These are phyloP conservation scores for Pseudonaja textilis DNA, from an alignment of 2,113 vertebrate genomes.

Conservation along the genomic window DNA sequence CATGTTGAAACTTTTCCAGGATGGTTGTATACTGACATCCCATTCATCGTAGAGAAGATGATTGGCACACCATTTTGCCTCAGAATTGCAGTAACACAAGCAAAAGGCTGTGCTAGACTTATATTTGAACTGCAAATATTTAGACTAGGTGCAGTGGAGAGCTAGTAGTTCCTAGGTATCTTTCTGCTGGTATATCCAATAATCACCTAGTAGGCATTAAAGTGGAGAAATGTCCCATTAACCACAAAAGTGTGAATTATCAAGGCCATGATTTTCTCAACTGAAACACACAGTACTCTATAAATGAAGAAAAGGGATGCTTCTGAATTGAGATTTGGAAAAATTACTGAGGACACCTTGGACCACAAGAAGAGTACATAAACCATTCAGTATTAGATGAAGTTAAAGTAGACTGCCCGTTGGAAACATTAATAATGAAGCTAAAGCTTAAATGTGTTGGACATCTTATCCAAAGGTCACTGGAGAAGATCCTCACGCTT, in stretches of 20 bases:
- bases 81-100: background rate
- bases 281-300: background rate
- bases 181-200: background rate
- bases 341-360: background rate
- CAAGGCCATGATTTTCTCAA: background rate
- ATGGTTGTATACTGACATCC: background rate
- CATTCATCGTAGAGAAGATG: background rate
- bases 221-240: background rate
- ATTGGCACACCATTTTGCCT: background rate
- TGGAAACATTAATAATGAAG: background rate
- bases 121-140: background rate
- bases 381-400: background rate
- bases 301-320: background rate
- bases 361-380: background rate
- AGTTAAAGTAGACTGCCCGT: background rate
- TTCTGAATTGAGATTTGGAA: background rate
- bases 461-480: background rate
- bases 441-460: background rate
- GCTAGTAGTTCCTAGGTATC: background rate
- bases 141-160: background rate
- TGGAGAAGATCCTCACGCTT: background rate
- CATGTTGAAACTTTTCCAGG: background rate
- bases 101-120: slow-evolving; percentile 8
- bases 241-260: background rate
- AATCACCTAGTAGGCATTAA: background rate